Evolutionary conservation across 53 echinoderm and acorn worm genomes (phyloP).

Genomic region (Henricia sp.): DNA sequence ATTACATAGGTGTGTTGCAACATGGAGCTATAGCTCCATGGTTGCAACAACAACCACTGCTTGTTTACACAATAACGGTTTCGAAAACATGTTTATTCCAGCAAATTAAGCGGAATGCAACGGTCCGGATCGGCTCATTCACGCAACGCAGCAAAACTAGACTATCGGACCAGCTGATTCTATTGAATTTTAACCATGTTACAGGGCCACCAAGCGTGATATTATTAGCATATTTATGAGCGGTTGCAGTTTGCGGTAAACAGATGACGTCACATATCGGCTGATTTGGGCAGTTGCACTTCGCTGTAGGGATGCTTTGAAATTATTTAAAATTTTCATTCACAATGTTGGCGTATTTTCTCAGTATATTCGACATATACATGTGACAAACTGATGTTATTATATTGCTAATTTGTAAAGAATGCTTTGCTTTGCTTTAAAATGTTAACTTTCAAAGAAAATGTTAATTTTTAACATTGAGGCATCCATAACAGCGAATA

Average conservation of each 20-base stretch:
- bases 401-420: neutral
- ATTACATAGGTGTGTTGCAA: too few relatives aligned
- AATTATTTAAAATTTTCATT: neutral
- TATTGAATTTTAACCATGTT: slow-evolving; percentile 25
- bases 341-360: neutral
- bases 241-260: slow-evolving; percentile 34
- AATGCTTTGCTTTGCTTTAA: neutral
- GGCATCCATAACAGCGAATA: neutral
- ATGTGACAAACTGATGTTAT: neutral
- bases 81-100: too few relatives aligned
- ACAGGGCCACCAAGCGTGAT: slow-evolving; percentile 32
- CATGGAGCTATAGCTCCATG: too few relatives aligned
- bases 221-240: slow-evolving; percentile 53
- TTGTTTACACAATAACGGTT: too few relatives aligned
- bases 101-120: too few relatives aligned
- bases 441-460: neutral
- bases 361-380: neutral
- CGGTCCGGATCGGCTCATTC: too few relatives aligned
- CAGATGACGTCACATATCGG: slow-evolving; percentile 51
- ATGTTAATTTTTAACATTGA: neutral
- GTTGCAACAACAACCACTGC: too few relatives aligned
- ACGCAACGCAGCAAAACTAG: too few relatives aligned
- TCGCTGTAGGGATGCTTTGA: neutral
- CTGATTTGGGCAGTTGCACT: slow-evolving; percentile 8
- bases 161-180: slow-evolving; percentile 13